phyloP scores from a whole-genome alignment of 2,113 vertebrate genomes.

The Ramphastos sulfuratus region DNA sequence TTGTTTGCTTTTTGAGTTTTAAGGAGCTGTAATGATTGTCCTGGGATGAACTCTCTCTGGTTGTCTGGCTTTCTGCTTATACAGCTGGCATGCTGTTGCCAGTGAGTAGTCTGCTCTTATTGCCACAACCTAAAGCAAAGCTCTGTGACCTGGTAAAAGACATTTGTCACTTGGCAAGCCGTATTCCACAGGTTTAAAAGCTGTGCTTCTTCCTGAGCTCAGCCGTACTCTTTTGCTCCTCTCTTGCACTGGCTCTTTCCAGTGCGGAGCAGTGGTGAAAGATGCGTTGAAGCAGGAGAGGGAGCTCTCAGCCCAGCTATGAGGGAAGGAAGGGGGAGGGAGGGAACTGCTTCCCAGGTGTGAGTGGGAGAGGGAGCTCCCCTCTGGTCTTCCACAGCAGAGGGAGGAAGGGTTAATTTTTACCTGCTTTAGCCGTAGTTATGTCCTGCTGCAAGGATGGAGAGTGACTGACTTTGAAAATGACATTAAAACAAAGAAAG shows the following conservation, averaged over 20 bases:
- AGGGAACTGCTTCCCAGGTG: background rate
- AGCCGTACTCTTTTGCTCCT: background rate
- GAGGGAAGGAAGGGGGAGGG: background rate
- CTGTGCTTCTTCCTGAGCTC: rapidly evolving
- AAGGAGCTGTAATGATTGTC: background rate
- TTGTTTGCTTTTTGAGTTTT: background rate
- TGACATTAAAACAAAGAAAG: background rate
- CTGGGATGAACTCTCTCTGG: background rate
- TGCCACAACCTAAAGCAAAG: background rate
- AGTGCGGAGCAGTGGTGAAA: background rate
- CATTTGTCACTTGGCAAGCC: background rate
- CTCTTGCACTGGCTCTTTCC: background rate
- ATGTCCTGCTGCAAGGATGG: background rate
- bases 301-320: constrained; percentile 23
- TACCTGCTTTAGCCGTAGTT: background rate
- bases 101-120: rapidly evolving
- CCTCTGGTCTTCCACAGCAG: background rate
- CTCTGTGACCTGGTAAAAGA: background rate
- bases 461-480: background rate
- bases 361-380: background rate
- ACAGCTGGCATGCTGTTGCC: rapidly evolving
- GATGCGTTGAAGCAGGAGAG: background rate
- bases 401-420: rapidly evolving
- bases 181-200: background rate
- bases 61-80: background rate